These are phyloP conservation scores for Arrhamphus sclerolepis DNA, from an alignment of 2,797 vertebrate species.

Conservation along the genomic window DNA sequence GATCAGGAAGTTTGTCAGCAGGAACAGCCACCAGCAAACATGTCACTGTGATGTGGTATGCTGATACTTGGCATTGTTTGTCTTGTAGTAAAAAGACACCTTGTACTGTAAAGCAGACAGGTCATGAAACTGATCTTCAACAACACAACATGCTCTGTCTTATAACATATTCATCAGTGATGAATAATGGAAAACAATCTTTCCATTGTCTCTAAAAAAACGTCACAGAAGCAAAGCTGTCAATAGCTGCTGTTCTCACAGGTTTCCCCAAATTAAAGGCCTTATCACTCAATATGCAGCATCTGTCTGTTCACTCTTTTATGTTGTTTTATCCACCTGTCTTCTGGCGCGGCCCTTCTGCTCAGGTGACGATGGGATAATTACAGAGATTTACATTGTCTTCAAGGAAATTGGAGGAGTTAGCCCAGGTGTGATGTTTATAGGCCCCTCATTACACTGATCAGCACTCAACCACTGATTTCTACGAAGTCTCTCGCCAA, in stretches of 20 bases:
- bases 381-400: constrained; percentile 82
- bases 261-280: constrained; percentile 41
- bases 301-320: constrained; percentile 62
- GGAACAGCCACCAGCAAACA: too few relatives aligned
- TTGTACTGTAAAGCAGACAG: constrained; percentile 20
- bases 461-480: constrained; percentile 67
- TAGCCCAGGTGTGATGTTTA: constrained; percentile 76
- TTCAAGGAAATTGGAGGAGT: constrained; percentile 81
- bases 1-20: too few relatives aligned
- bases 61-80: constrained; percentile 16
- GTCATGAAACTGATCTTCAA: constrained; percentile 34
- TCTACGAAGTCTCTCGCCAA: constrained; percentile 66
- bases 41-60: background rate
- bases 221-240: constrained; percentile 15
- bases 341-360: constrained; percentile 67
- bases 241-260: constrained; percentile 5
- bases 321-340: constrained; percentile 77
- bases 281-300: constrained; percentile 41
- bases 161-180: constrained; percentile 46
- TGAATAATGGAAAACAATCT: constrained; percentile 38
- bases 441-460: constrained; percentile 74
- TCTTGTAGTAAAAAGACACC: constrained; percentile 29
- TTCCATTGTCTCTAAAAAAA: constrained; percentile 10
- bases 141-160: constrained; percentile 14
- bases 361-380: constrained; percentile 75